Conservation (phyloP, 2,797 vertebrate species). For the Chloroceryle inda region DNA sequence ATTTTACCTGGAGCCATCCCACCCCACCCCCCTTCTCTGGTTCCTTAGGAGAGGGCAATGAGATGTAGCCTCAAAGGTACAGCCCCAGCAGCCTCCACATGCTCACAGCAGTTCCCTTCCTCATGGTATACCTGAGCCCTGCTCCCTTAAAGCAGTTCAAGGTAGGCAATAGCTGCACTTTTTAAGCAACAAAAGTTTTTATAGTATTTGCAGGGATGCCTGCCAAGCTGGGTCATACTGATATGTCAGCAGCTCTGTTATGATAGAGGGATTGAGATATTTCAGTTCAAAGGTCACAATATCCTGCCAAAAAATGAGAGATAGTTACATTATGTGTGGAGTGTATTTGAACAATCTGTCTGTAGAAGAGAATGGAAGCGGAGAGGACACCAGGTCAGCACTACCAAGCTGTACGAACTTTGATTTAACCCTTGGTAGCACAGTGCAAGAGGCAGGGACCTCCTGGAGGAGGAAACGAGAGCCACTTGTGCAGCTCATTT, state of each 20-base stretch:
- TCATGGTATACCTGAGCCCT: neutral
- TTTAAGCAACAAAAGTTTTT: constrained; percentile 20
- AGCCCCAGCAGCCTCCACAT: neutral
- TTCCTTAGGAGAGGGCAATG: neutral
- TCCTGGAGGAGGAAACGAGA: neutral
- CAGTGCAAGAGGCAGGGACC: neutral
- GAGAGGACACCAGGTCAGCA: neutral
- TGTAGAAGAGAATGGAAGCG: neutral
- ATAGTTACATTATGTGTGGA: constrained; percentile 4
- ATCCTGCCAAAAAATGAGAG: constrained; percentile 10
- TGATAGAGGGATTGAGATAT: constrained; percentile 21
- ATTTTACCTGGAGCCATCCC: neutral
- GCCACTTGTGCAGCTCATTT: neutral
- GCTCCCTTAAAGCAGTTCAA: neutral
- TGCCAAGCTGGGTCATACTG: constrained; percentile 36
- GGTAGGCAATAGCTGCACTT: neutral
- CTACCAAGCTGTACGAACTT: neutral
- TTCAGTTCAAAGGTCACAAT: constrained; percentile 56
- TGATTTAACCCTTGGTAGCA: neutral
- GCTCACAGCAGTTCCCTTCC: neutral
- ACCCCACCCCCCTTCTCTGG: neutral
- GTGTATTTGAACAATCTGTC: neutral
- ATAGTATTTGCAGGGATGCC: constrained; percentile 11
- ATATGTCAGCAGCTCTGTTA: constrained; percentile 47
- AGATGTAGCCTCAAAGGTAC: neutral